Evolutionary conservation across 2,797 vertebrate species (phyloP).

Genomic region (Trachurus trachurus): DNA sequence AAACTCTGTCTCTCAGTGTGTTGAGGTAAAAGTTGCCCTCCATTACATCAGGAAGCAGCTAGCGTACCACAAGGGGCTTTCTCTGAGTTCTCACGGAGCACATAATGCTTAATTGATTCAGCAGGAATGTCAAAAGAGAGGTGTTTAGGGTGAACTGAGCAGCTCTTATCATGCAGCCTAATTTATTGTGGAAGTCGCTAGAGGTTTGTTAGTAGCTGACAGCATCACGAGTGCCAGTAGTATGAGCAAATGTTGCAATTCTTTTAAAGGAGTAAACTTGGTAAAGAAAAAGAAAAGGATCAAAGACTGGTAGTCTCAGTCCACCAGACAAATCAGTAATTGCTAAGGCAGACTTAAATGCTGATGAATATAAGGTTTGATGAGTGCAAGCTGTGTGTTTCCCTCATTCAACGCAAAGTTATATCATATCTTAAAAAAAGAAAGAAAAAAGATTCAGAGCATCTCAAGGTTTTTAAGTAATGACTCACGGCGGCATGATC

Average conservation of each 20-base stretch:
- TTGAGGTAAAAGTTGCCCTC: slow-evolving; percentile 70
- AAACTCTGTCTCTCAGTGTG: slow-evolving; percentile 45
- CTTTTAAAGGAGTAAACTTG: slow-evolving; percentile 29
- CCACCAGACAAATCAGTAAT: neutral
- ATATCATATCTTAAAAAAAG: neutral
- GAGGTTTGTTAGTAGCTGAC: slow-evolving; percentile 48
- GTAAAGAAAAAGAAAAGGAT: slow-evolving; percentile 10
- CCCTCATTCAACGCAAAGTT: neutral
- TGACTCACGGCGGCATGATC: neutral
- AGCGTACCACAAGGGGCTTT: slow-evolving; percentile 59
- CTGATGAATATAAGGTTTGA: neutral
- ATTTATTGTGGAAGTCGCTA: slow-evolving; percentile 52
- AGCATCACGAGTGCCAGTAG: slow-evolving; percentile 25
- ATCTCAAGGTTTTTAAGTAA: neutral
- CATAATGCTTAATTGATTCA: slow-evolving; percentile 71
- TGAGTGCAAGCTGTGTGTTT: neutral
- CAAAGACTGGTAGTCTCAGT: slow-evolving; percentile 22
- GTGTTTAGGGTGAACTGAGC: slow-evolving; percentile 60
- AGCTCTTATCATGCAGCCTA: slow-evolving; percentile 42
- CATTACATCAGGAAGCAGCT: slow-evolving; percentile 73
- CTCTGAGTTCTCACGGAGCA: slow-evolving; percentile 59
- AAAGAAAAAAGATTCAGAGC: neutral
- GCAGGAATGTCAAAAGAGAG: slow-evolving; percentile 70
- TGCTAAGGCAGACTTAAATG: neutral
- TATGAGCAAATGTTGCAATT: slow-evolving; percentile 41